A percentile compares a stretch with the other conserved stretches of the same genome.
Evolutionary conservation across 2,888 invertebrate species (phyloP).

Genomic region (Eretmocerus hayati): DNA sequence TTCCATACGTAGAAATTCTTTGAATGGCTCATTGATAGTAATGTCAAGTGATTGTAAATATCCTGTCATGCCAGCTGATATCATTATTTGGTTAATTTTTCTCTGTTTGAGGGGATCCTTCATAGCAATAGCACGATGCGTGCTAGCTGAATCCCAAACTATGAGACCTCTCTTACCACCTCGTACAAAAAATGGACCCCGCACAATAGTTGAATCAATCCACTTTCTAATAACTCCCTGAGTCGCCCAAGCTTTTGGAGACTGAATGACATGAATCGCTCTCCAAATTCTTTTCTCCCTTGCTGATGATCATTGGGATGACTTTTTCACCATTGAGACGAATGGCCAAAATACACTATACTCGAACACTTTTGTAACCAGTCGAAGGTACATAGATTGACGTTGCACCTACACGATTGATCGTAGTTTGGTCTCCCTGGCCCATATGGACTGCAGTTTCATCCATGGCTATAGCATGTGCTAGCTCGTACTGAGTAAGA

Average conservation of each 20-base stretch:
- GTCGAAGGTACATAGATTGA: no score
- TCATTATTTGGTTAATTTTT: not conserved
- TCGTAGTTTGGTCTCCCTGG: no score
- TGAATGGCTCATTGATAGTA: not conserved
- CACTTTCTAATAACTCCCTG: not conserved
- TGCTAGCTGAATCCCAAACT: not conserved
- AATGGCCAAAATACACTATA: no score
- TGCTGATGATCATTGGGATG: no score
- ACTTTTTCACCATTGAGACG: no score
- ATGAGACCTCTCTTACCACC: not conserved
- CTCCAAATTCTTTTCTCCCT: no score
- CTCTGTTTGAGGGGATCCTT: not conserved
- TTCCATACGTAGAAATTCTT: no score
- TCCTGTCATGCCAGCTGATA: not conserved
- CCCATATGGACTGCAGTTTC: no score
- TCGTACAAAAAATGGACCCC: not conserved
- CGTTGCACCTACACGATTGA: no score
- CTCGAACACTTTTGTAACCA: no score
- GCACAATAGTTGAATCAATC: not conserved
- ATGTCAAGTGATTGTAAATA: not conserved
- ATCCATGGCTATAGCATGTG: no score
- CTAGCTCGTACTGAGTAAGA: no score
- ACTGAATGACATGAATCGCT: not conserved
- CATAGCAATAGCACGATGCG: not conserved
- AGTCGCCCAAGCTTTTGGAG: not conserved